phyloP scores from a whole-genome alignment of 2,113 vertebrate genomes.

The Pygoscelis antarcticus region DNA sequence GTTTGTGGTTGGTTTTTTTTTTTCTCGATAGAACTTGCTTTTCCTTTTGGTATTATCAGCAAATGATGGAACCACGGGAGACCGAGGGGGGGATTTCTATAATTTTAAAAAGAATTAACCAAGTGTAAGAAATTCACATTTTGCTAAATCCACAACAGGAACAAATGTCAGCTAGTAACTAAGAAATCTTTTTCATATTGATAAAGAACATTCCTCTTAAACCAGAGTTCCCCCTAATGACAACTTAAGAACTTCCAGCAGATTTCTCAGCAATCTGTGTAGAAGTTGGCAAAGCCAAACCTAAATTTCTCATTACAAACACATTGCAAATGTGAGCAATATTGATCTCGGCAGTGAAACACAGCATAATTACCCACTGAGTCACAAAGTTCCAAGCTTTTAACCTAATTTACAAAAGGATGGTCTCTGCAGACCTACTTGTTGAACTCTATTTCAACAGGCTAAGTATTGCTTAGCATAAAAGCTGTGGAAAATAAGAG shows the following conservation, averaged over 20 bases:
- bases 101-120: not conserved
- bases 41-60: not conserved
- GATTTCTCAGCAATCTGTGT: not conserved
- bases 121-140: not conserved
- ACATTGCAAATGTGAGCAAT: not conserved
- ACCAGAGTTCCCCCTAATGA: not conserved
- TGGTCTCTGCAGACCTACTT: not conserved
- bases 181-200: not conserved
- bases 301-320: not conserved
- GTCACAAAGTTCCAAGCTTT: not conserved
- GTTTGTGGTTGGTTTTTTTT: too few species aligned
- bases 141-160: not conserved
- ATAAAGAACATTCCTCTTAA: not conserved
- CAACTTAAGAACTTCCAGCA: not conserved
- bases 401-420: not conserved
- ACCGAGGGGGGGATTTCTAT: too few species aligned
- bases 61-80: not conserved
- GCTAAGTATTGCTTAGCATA: not conserved
- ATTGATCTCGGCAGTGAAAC: not conserved
- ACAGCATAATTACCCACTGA: not conserved
- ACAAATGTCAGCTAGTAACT: not conserved
- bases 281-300: not conserved
- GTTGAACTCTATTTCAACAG: not conserved
- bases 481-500: not conserved
- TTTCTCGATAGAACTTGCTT: not conserved